Evolutionary conservation across 2,888 invertebrate species (phyloP).

Genomic region (Epirrhoe alternata): DNA sequence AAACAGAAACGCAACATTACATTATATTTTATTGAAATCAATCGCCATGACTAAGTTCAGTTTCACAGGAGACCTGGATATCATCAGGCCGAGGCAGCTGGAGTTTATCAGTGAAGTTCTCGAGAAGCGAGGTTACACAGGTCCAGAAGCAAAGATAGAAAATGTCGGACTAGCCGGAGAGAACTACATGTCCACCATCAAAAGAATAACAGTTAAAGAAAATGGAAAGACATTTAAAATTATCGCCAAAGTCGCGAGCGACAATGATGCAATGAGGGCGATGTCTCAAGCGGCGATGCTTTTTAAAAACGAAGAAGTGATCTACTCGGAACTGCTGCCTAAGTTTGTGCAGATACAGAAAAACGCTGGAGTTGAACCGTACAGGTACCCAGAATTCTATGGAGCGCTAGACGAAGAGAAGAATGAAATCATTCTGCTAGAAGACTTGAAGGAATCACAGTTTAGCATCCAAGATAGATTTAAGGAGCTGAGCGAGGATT

Average conservation of each 20-base stretch:
- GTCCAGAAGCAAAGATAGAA: constrained; percentile 48
- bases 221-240: constrained; percentile 51
- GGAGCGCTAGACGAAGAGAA: constrained; percentile 29
- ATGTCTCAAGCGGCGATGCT: constrained; percentile 36
- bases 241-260: constrained; percentile 62
- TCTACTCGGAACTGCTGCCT: constrained; percentile 54
- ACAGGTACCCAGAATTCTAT: constrained; percentile 41
- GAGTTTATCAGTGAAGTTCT: constrained; percentile 54
- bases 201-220: constrained; percentile 42
- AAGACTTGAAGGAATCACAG: constrained; percentile 55
- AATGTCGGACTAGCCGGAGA: constrained; percentile 52
- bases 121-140: constrained; percentile 49
- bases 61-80: constrained; percentile 51
- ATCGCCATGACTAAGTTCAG: constrained; percentile 43
- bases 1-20: no score
- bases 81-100: constrained; percentile 49
- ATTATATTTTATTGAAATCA: not conserved
- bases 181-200: constrained; percentile 46
- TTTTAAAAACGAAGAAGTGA: constrained; percentile 56
- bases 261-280: constrained; percentile 40
- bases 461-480: constrained; percentile 57
- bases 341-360: constrained; percentile 52
- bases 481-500: constrained; percentile 49
- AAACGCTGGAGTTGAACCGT: constrained; percentile 46
- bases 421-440: constrained; percentile 46